Percentiles rank a stretch among this genome's conserved stretches.
Conservation (phyloP, 2,797 vertebrate species). For the Acanthurus lineatus region DNA sequence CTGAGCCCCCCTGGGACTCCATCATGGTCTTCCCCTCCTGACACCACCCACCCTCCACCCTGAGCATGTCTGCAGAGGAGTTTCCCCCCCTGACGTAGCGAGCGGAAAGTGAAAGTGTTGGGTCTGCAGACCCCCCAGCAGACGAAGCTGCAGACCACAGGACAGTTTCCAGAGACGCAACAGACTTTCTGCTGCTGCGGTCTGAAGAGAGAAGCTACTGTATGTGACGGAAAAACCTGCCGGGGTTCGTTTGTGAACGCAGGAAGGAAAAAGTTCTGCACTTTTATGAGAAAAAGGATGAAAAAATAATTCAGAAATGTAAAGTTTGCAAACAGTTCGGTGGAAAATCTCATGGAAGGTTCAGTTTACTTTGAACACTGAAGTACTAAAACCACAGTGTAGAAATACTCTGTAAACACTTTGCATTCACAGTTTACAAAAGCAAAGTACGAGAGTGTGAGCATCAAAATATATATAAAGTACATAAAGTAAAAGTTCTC, state of each 20-base stretch:
- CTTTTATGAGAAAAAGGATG: too few relatives aligned
- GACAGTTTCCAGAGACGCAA: conserved; percentile 18
- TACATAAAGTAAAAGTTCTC: neutral
- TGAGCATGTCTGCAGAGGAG: conserved; percentile 19
- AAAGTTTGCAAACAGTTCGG: too few relatives aligned
- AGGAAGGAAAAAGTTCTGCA: too few relatives aligned
- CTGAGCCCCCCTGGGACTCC: conserved; percentile 21
- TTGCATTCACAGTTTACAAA: too few relatives aligned
- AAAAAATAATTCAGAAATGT: too few relatives aligned
- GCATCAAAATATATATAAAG: too few relatives aligned
- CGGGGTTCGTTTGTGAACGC: neutral
- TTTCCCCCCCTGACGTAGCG: conserved; percentile 27
- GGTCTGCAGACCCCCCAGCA: conserved; percentile 36
- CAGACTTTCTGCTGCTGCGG: conserved; percentile 19
- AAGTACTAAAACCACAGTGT: too few relatives aligned
- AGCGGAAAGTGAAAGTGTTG: conserved; percentile 40
- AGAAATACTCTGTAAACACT: too few relatives aligned
- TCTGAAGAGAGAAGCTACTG: neutral
- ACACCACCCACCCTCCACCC: neutral
- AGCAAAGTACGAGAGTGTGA: too few relatives aligned
- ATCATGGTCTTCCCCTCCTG: neutral
- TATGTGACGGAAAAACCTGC: neutral
- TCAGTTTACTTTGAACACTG: too few relatives aligned
- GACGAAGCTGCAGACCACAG: conserved; percentile 18
- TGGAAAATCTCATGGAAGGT: too few relatives aligned